Percentiles rank a stretch among this genome's conserved stretches.
These are phyloP conservation scores for Tachysurus vachellii DNA, from an alignment of 2,113 vertebrate species.

Conservation along the genomic window DNA sequence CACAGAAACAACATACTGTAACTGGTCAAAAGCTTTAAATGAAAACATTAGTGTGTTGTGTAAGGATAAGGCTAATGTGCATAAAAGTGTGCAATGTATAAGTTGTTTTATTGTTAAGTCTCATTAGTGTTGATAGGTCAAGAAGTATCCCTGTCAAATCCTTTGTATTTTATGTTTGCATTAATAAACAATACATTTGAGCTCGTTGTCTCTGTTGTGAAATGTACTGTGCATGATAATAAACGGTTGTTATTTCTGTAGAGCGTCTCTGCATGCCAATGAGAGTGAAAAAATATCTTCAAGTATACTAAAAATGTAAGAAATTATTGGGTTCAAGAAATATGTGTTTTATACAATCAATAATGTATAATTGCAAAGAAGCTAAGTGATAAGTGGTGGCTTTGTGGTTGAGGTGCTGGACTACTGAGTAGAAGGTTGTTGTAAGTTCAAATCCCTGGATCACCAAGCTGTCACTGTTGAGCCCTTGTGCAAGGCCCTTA, in stretches of 20 bases:
- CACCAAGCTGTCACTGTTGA: too few relatives aligned
- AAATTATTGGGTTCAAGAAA: too few relatives aligned
- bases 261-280: neutral
- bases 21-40: neutral
- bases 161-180: neutral
- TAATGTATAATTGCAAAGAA: neutral
- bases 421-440: too few relatives aligned
- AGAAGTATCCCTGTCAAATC: neutral
- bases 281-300: neutral
- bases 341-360: neutral
- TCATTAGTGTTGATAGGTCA: conserved; percentile 5
- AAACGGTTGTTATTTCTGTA: neutral
- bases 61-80: neutral
- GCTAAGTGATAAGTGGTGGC: neutral
- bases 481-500: too few relatives aligned
- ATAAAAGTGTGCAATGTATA: neutral
- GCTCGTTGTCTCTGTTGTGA: neutral
- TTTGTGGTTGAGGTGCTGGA: too few relatives aligned
- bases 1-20: neutral
- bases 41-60: neutral
- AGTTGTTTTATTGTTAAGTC: neutral
- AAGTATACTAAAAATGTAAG: neutral
- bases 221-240: neutral
- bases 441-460: too few relatives aligned
- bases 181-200: conserved; percentile 16